A percentile compares a stretch with the other conserved stretches of the same genome.
Conservation (phyloP, 30 jellyfish, hydroid and myxozoan species). For the Rhopilema esculentum region DNA sequence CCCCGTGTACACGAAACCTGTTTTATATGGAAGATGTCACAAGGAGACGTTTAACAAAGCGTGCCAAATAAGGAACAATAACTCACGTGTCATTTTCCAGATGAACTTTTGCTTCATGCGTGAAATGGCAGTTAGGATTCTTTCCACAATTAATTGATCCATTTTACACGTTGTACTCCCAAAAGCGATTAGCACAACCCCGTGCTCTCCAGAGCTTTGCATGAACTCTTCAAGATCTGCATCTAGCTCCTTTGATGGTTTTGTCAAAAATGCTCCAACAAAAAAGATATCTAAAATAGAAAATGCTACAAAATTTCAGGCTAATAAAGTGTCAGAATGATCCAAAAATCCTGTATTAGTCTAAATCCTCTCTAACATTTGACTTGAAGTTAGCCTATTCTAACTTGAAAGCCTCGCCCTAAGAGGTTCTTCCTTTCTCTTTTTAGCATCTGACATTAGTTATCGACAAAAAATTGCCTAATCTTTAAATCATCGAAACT, state of each 20-base stretch:
- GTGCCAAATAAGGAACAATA: neutral
- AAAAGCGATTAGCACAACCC: constrained; percentile 10
- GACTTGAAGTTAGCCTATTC: no score
- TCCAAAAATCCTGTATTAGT: no score
- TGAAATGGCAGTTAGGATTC: constrained; percentile 1
- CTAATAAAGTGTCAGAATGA: no score
- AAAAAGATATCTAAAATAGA: neutral
- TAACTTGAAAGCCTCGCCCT: no score
- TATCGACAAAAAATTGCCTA: no score
- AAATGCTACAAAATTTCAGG: no score
- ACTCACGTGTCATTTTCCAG: constrained; percentile 1
- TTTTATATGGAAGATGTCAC: neutral
- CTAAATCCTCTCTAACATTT: no score
- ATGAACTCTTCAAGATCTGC: constrained; percentile 13
- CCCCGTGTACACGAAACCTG: neutral
- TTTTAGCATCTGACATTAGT: no score
- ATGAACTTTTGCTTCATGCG: constrained; percentile 11
- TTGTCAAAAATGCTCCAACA: constrained; percentile 4
- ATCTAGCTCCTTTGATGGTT: constrained; percentile 8
- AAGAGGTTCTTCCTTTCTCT: no score
- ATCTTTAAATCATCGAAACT: no score
- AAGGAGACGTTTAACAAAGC: neutral
- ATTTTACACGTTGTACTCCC: neutral
- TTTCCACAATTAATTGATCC: neutral
- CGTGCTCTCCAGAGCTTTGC: constrained; percentile 35